These are phyloP conservation scores for Eristalis intricaria DNA, from an alignment of 2,888 invertebrate genomes.

Conservation along the genomic window DNA sequence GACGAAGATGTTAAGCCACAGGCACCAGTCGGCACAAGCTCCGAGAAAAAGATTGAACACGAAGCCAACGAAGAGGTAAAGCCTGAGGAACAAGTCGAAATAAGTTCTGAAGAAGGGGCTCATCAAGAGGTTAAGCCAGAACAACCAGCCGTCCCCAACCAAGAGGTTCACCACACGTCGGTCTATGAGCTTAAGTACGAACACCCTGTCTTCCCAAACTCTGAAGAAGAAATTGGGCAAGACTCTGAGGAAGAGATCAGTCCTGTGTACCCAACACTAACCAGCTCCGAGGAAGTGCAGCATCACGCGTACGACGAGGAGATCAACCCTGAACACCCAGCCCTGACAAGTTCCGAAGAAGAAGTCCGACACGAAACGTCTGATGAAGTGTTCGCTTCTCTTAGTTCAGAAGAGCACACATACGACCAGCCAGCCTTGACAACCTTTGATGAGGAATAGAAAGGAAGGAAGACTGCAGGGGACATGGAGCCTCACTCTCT, in stretches of 20 bases:
- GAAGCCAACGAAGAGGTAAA: background rate
- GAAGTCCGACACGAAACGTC: background rate
- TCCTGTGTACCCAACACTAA: too few relatives aligned
- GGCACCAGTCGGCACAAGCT: background rate
- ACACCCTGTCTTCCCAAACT: background rate
- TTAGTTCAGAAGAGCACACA: background rate
- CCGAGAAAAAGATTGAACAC: background rate
- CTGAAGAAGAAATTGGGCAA: background rate
- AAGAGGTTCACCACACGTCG: too few relatives aligned
- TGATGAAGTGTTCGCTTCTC: background rate
- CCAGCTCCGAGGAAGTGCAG: background rate
- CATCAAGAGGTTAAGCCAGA: background rate
- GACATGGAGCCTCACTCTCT: background rate
- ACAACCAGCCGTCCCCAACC: background rate
- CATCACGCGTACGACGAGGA: background rate
- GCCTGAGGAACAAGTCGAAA: background rate
- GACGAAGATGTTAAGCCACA: background rate
- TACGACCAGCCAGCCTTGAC: background rate
- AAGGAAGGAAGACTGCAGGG: background rate
- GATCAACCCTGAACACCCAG: background rate
- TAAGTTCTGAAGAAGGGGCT: background rate
- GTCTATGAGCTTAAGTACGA: background rate
- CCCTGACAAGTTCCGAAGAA: background rate
- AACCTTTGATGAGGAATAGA: background rate
- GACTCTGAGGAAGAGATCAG: background rate